phyloP scores from a whole-genome alignment of 2,888 invertebrate species.

The Lochmaea crataegi region DNA sequence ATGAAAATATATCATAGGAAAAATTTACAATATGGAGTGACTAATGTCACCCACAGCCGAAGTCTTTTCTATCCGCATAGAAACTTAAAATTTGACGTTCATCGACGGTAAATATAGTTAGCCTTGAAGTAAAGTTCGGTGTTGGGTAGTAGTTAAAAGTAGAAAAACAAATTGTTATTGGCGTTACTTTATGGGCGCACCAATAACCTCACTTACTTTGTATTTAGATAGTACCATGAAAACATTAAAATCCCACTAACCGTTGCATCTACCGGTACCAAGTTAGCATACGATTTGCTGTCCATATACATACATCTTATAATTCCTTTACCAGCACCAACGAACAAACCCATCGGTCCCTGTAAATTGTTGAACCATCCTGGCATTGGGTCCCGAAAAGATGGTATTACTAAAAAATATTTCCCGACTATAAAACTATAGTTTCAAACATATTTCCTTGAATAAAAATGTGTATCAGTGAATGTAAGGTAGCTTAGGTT shows the following conservation, averaged over 20 bases:
- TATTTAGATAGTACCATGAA: slow-evolving; percentile 70
- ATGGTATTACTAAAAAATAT: slow-evolving; percentile 76
- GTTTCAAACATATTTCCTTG: background rate
- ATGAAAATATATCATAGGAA: no score
- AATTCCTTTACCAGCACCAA: slow-evolving; percentile 86
- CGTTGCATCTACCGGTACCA: slow-evolving; percentile 82
- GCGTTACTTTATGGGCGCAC: no score
- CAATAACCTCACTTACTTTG: slow-evolving; percentile 36
- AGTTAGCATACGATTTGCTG: slow-evolving; percentile 71
- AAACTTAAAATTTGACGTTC: no score
- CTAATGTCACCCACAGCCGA: no score
- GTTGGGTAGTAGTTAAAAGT: no score
- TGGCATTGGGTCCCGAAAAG: slow-evolving; percentile 78
- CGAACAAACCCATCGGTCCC: slow-evolving; percentile 86
- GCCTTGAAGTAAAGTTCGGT: no score
- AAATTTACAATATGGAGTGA: no score
- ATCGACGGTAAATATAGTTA: no score
- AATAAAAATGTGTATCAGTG: no score
- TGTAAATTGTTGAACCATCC: slow-evolving; percentile 94
- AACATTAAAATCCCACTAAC: slow-evolving; percentile 82
- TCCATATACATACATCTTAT: slow-evolving; percentile 86
- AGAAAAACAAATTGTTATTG: no score
- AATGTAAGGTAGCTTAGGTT: no score
- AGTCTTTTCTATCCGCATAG: no score
- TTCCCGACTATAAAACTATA: slow-evolving; percentile 45